A percentile compares a stretch with the other conserved stretches of the same genome.
phyloP scores from a whole-genome alignment of 2,888 invertebrate genomes.

The Gastracanthus pulcherrimus region DNA sequence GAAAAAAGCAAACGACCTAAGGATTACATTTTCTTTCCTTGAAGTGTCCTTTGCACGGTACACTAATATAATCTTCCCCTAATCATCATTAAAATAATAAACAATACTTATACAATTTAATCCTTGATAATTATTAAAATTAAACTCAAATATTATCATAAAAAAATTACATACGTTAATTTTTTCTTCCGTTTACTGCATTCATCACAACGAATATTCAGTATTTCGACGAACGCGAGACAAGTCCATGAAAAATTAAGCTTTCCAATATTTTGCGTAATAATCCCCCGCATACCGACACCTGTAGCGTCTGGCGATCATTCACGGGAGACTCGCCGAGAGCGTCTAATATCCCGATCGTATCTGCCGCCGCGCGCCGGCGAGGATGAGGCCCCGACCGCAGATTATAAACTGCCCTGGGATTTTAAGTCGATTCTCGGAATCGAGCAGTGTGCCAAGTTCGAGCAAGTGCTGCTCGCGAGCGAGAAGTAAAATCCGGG shows the following conservation, averaged over 20 bases:
- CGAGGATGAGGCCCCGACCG: slow-evolving; percentile 67
- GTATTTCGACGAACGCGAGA: slow-evolving; percentile 24
- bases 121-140: neutral
- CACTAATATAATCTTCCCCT: too few species aligned
- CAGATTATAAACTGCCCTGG: slow-evolving; percentile 74
- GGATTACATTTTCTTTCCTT: too few species aligned
- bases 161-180: neutral
- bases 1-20: too few species aligned
- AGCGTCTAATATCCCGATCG: slow-evolving; percentile 67
- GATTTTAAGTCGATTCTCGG: slow-evolving; percentile 74
- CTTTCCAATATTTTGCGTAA: slow-evolving; percentile 68
- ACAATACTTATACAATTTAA: too few species aligned
- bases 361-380: slow-evolving; percentile 68
- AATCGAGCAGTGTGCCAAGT: slow-evolving; percentile 65
- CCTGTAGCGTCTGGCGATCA: slow-evolving; percentile 65
- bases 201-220: too few species aligned
- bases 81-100: too few species aligned
- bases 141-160: neutral
- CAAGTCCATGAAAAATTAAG: slow-evolving; percentile 62
- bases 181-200: too few species aligned
- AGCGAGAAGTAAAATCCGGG: neutral
- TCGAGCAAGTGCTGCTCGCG: slow-evolving; percentile 14
- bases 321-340: slow-evolving; percentile 59
- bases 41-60: too few species aligned
- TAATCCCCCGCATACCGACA: slow-evolving; percentile 73